Evolutionary conservation across 2,888 invertebrate genomes (phyloP), one percentile per base, ranked within the genome.

Genomic region (Rhamphomyia laevipes): DNA sequence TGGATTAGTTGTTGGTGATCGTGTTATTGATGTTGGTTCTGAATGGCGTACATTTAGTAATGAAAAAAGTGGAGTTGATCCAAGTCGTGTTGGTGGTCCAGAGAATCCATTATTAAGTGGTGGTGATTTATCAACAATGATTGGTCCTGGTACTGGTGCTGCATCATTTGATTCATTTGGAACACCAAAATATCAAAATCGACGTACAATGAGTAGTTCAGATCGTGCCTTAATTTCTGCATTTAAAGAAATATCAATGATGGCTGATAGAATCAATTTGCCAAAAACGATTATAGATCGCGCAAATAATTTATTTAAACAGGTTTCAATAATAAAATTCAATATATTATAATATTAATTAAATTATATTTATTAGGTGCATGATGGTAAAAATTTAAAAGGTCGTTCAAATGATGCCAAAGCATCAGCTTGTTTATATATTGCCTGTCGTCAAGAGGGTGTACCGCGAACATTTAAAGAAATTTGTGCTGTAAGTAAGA

Each of bases 41-140:
- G 99, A 99, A 72, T 99, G 99, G 99, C 80, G 99, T 67, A 99
- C 97, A 51, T 99, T 99, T 72, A 95, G 94, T 64, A 99, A 97
- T 68, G 99, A 99, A 66, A 96, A 95, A 64, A 84, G 86, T 47
- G 89, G 92, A 10, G 91, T 90, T 0, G 99, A 99, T 72, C 96
- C 97, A 5, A 95, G 95, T 72, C 95, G 99, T 86, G 99, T 99
- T 55, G 99, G 99, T 75, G 96, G 96, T 1, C 93, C 97, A 0
- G 99, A 99, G 74, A 99, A 99, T 74, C 92, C 94, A 0, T 74
- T 99, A 4, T 75, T 99, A 1, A 90, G 89, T 60, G 95, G 97
- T 1, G 89, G 93, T 41, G 97, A 99, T 69, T 76, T 99, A 23
- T 93, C 95, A 1, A 99, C 99, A 10, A 90, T 94, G 72, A 99